Evolutionary conservation across 2,113 vertebrate genomes (phyloP).

Genomic region (Callocephalon fimbriatum): DNA sequence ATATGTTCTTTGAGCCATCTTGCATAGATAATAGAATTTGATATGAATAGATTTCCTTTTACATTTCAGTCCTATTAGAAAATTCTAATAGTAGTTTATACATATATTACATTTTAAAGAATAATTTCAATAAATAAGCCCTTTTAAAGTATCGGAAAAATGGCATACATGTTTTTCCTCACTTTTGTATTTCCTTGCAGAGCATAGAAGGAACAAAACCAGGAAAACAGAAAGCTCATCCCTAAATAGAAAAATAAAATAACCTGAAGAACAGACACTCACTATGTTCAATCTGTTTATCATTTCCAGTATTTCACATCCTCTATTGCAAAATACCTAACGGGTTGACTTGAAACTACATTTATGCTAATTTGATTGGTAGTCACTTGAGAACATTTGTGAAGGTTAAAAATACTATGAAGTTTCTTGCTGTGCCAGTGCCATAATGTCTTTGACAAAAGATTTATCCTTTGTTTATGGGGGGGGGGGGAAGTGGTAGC

Average conservation of each 20-base stretch:
- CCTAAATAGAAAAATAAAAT: not conserved
- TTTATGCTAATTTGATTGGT: not conserved
- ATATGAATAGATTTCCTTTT: not conserved
- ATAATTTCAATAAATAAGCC: not conserved
- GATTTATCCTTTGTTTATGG: not conserved
- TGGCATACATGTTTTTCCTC: not conserved
- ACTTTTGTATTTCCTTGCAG: fast-evolving
- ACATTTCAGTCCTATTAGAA: not conserved
- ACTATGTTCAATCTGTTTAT: not conserved
- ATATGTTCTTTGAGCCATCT: not conserved
- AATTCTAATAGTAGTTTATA: not conserved
- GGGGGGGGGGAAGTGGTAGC: not conserved
- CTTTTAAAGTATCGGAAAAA: not conserved
- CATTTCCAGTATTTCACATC: not conserved
- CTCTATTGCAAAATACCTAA: not conserved
- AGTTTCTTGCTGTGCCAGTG: not conserved
- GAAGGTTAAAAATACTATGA: not conserved
- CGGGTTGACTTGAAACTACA: not conserved
- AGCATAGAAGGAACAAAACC: not conserved
- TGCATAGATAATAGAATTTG: not conserved
- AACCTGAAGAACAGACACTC: not conserved
- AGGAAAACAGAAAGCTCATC: not conserved
- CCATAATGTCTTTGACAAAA: not conserved
- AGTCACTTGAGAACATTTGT: not conserved
- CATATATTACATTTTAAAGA: not conserved